Base-by-base conservation (phyloP, 2,113 vertebrate genomes). In the Piliocolobus tephrosceles region DNA sequence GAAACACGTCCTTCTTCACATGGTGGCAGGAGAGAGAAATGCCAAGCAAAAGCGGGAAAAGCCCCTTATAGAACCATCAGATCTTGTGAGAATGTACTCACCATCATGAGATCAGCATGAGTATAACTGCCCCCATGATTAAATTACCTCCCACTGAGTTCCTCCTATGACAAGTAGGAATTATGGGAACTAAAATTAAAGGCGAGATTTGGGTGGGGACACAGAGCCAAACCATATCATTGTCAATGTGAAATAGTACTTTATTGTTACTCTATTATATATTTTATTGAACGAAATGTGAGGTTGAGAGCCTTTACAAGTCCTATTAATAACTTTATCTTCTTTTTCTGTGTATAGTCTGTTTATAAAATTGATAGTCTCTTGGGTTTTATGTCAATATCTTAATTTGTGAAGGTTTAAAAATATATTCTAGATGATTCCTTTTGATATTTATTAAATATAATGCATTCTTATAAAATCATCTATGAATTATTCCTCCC, bases 211-310 rank as follows among this genome's bases (percentile, higher is more conserved):
- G 61, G 61, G 5, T 30, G 61, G 27, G 61, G 61, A 30, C 27
- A 64, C 27, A 30, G 27, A 64, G 61, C 61, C 61, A 64, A 64
- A 64, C 5, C 61, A 2, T 30, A 64, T 6, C 61, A 64, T 64
- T 30, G 32, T 35, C 66, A 68, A 35, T 17, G 32, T 93, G 68
- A 73, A 91, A 79, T 81, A 11, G 8, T 70, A 43, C 55, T 32
- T 85, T 43, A 66, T 43, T 61, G 8, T 84, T 97, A 87, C 45
- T 61, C 95, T 84, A 90, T 75, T 64, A 85, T 85, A 75, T 9
- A 57, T 47, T 86, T 96, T 87, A 25, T 78, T 73, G 14, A 75
- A 10, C 52, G 45, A 85, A 93, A 90, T 79, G 50, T n/a, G 11
- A 88, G 8, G 35, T 73, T 78, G n/a, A 86, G 66, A 61, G 76